These are phyloP conservation scores for Conistra vaccinii DNA, from an alignment of 2,888 invertebrate species.

Conservation along the genomic window DNA sequence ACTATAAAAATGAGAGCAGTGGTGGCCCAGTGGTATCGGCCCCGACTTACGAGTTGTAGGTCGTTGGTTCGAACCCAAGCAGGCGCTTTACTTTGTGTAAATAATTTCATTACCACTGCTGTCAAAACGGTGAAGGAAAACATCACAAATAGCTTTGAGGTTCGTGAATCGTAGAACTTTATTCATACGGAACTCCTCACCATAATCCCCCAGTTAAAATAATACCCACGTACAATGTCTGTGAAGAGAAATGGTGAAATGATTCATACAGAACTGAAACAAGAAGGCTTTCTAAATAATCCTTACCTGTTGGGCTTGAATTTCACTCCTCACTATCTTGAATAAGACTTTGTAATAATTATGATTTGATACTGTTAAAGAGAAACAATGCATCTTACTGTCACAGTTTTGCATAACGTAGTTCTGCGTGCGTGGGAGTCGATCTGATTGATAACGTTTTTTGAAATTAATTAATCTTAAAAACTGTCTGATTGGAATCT, in stretches of 20 bases:
- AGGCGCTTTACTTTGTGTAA: too few relatives aligned
- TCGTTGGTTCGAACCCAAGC: too few relatives aligned
- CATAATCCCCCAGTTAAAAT: too few relatives aligned
- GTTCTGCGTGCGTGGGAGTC: slow-evolving; percentile 47
- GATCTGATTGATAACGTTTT: slow-evolving; percentile 47
- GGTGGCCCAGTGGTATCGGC: too few relatives aligned
- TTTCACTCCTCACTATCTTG: not conserved
- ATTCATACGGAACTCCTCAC: not conserved
- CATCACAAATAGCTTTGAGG: too few relatives aligned
- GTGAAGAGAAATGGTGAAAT: not conserved
- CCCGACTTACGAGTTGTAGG: too few relatives aligned
- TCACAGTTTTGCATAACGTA: slow-evolving; percentile 31
- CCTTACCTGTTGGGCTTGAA: not conserved
- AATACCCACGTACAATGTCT: not conserved
- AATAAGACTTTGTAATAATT: slow-evolving; percentile 1
- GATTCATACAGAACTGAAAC: not conserved
- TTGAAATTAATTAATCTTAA: slow-evolving; percentile 48
- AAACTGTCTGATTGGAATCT: slow-evolving; percentile 35
- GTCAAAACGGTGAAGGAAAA: too few relatives aligned
- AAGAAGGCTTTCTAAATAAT: slow-evolving; percentile 12
- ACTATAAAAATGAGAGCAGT: too few relatives aligned
- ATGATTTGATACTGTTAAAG: not conserved
- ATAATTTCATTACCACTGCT: too few relatives aligned
- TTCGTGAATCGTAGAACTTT: not conserved
- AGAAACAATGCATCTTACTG: slow-evolving; percentile 25